Evolutionary conservation across 2,797 vertebrate genomes (phyloP), one percentile per base, ranked within the genome.

Genomic region (Nyctibius grandis): DNA sequence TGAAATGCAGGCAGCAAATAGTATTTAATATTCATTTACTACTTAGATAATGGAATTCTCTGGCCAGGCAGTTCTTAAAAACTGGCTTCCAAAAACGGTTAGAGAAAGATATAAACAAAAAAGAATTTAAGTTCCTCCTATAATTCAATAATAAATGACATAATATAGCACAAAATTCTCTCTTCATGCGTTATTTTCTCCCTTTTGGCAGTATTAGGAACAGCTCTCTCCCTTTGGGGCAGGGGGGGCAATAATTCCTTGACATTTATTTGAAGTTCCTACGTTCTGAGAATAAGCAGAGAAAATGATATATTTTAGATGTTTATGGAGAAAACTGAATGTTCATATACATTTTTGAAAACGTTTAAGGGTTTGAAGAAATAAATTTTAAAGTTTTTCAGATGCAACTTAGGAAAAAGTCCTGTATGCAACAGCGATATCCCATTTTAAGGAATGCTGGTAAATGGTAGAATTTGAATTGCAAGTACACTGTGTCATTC

Each of bases 1-100:
- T 38, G 57, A 94, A 95, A 93, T 94, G 33, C 33, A 96, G 78
- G 82, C 97, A 93, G 88, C 33, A 96, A 95, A 59, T 11, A 86
- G 47, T 28, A 84, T 85, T 76, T 91, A 60, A 84, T 76, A 95
- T 50, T 42, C 93, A 72, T 89, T 88, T 94, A 76, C 56, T 47
- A 34, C 42, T 92, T 86, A 75, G 54, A 69, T 63, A 95, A 79
- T 6, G 14, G 34, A 53, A 36, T 77, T 45, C 64, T 85, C n/a
- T 84, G 64, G 23, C 31, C 47, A 75, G 42, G 40, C 57, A 77
- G n/a, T 64, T 78, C 59, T 65, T 93, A 96, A 73, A 69, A 94
- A 64, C 11, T 80, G 22, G 48, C 65, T 87, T 70, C 56, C 48
- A 93, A 88, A 96, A 97, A 93, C 47, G 15, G 38, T 56, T 45